Evolutionary conservation across 92 coral and sea anemone genomes (phyloP).

Genomic region (Porites rus): DNA sequence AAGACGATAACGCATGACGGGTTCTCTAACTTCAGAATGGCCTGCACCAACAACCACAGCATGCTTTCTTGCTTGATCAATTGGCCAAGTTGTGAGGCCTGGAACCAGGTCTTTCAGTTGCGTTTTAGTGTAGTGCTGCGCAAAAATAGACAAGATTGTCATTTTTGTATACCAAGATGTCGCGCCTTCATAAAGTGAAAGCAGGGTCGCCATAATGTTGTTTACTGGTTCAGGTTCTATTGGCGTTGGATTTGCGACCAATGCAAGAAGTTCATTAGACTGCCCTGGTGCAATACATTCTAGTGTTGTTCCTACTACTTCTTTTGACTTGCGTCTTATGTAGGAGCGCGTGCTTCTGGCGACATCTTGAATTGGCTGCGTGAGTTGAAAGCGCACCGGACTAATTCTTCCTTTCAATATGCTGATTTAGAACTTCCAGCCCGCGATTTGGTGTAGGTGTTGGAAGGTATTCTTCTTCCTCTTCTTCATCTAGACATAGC

Average conservation of each 20-base stretch:
- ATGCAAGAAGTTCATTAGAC: slow-evolving; percentile 28
- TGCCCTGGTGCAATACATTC: slow-evolving; percentile 65
- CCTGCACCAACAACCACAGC: slow-evolving; percentile 33
- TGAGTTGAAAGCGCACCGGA: slow-evolving; percentile 47
- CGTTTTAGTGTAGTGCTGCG: too few relatives aligned
- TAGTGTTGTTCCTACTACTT: slow-evolving; percentile 37
- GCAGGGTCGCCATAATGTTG: slow-evolving; percentile 32
- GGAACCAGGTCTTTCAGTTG: slow-evolving; percentile 48
- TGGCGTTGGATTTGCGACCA: slow-evolving; percentile 12
- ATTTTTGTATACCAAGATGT: slow-evolving; percentile 55
- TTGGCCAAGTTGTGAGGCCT: slow-evolving; percentile 62
- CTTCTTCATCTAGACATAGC: too few relatives aligned
- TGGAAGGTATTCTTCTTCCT: slow-evolving; percentile 57
- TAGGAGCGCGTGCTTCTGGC: slow-evolving; percentile 48
- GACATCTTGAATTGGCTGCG: slow-evolving; percentile 42
- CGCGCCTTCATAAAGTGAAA: slow-evolving; percentile 48
- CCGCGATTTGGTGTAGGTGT: slow-evolving; percentile 45
- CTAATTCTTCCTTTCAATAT: slow-evolving; percentile 52
- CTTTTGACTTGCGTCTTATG: slow-evolving; percentile 48
- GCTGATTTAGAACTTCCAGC: slow-evolving; percentile 41
- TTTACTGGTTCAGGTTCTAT: slow-evolving; percentile 7
- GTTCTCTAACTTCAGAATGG: slow-evolving; percentile 5
- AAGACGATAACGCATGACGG: slow-evolving; percentile 36
- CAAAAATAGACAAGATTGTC: slow-evolving; percentile 60
- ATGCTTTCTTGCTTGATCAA: slow-evolving; percentile 7